Percentiles rank a stretch among this genome's conserved stretches.
Evolutionary conservation across 2,113 vertebrate genomes (phyloP).

Genomic region (Arvicanthis niloticus): DNA sequence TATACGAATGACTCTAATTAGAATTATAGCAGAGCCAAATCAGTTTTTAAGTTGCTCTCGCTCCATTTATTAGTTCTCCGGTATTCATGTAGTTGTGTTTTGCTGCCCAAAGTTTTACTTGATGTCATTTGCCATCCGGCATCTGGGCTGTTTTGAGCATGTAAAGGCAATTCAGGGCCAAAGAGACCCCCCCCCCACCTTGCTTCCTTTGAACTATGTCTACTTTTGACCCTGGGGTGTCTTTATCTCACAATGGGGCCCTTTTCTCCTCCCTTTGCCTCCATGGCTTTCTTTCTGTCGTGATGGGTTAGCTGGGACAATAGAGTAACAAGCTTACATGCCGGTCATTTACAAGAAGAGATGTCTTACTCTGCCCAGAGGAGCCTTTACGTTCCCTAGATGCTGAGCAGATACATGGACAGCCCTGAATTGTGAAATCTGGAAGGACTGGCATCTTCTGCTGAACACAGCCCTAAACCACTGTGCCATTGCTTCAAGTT

Average conservation of each 20-base stretch:
- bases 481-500: not conserved
- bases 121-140: not conserved
- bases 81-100: conserved; percentile 32
- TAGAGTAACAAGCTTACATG: not conserved
- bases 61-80: conserved; percentile 27
- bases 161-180: not conserved
- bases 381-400: not conserved
- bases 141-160: not conserved
- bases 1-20: conserved; percentile 46
- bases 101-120: not conserved
- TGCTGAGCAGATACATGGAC: not conserved
- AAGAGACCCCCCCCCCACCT: not conserved
- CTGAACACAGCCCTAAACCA: not conserved
- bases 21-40: conserved; percentile 31
- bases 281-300: not conserved
- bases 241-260: not conserved
- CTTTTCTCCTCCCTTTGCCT: not conserved
- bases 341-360: not conserved
- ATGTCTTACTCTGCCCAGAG: not conserved
- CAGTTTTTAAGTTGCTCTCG: conserved; percentile 52
- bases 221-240: not conserved
- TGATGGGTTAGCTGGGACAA: not conserved
- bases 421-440: accelerated
- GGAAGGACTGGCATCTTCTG: not conserved
- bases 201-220: not conserved